Evolutionary conservation across 2,113 vertebrate species (phyloP).

Genomic region (Heterochromis multidens): DNA sequence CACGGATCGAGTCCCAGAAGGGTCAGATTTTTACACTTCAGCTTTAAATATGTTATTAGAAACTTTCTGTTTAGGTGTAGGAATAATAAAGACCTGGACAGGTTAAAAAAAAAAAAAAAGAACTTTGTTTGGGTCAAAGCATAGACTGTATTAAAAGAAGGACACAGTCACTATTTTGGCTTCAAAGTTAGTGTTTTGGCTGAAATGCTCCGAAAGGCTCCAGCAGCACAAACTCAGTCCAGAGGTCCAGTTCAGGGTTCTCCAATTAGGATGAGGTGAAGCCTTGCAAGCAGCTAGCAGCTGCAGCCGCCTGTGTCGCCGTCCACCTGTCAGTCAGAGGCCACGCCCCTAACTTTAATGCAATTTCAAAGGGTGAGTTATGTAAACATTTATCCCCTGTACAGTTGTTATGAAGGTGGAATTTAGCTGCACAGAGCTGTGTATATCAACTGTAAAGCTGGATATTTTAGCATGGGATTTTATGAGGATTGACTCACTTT

Average conservation of each 20-base stretch:
- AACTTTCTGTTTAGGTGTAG: background rate
- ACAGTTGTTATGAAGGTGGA: background rate
- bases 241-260: background rate
- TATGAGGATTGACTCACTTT: background rate
- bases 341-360: background rate
- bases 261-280: background rate
- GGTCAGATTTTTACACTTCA: background rate
- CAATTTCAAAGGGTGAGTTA: background rate
- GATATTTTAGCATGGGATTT: background rate
- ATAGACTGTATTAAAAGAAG: background rate
- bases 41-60: background rate
- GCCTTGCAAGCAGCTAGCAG: rapidly evolving
- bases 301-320: too few relatives aligned
- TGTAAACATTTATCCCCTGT: background rate
- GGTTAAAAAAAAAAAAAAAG: background rate
- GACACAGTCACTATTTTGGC: background rate
- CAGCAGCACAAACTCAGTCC: background rate
- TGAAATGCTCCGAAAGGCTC: background rate
- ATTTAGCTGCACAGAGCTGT: background rate
- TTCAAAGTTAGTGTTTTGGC: background rate
- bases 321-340: rapidly evolving
- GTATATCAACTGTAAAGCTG: background rate
- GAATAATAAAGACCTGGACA: background rate
- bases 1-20: background rate
- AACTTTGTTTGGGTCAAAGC: background rate